A percentile compares a stretch with the other conserved stretches of the same genome.
Evolutionary conservation across 2,113 vertebrate genomes (phyloP).

Genomic region (Accipiter virgatus): DNA sequence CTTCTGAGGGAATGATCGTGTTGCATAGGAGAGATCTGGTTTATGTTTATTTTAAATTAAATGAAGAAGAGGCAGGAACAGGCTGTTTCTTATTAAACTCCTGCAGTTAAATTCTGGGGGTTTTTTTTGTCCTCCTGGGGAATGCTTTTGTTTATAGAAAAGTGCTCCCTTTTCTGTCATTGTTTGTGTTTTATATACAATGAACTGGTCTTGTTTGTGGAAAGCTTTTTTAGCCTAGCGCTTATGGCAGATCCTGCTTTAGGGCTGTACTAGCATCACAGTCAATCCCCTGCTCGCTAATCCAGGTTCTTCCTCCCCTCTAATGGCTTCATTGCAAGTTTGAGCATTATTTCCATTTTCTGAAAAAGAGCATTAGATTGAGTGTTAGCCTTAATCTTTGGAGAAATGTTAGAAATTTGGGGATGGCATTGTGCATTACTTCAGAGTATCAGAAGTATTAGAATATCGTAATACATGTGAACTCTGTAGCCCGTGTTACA

Average conservation of each 20-base stretch:
- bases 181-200: neutral
- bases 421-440: neutral
- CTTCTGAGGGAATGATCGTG: neutral
- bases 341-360: neutral
- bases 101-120: neutral
- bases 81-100: constrained; percentile 43
- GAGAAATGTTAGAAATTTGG: neutral
- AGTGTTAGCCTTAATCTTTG: neutral
- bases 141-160: constrained; percentile 42
- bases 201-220: neutral
- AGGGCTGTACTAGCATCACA: neutral
- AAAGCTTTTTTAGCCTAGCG: neutral
- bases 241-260: neutral
- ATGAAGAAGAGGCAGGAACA: constrained; percentile 30
- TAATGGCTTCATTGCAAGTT: neutral
- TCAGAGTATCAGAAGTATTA: neutral
- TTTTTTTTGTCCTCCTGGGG: neutral
- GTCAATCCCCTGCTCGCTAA: neutral
- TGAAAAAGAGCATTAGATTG: neutral
- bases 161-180: neutral
- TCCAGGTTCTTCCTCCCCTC: neutral
- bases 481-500: neutral
- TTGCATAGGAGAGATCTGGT: constrained; percentile 23
- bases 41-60: constrained; percentile 48
- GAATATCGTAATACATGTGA: neutral